phyloP scores from a whole-genome alignment of 2,888 invertebrate species.

The Diadromus collaris region DNA sequence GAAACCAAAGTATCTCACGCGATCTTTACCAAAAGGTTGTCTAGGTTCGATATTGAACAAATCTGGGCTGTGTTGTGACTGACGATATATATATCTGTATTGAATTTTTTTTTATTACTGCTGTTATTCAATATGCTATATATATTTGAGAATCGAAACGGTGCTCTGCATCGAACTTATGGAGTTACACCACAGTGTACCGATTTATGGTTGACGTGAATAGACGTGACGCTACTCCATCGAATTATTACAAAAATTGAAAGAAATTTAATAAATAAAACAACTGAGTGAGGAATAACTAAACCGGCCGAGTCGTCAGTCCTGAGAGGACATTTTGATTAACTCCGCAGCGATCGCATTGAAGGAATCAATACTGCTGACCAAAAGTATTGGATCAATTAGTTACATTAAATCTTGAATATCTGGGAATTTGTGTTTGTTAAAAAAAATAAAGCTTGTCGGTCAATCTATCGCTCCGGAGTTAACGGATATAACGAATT shows the following conservation, averaged over 20 bases:
- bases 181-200: slow-evolving; percentile 26
- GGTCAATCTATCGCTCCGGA: neutral
- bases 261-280: neutral
- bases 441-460: neutral
- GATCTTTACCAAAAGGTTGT: slow-evolving; percentile 71
- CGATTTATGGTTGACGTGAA: slow-evolving; percentile 20
- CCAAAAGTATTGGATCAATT: neutral
- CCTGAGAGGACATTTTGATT: neutral
- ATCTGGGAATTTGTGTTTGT: neutral
- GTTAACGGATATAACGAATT: slow-evolving; percentile 5
- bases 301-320: neutral
- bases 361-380: neutral
- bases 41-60: slow-evolving; percentile 69
- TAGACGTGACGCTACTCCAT: slow-evolving; percentile 17
- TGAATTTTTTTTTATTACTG: slow-evolving; percentile 29
- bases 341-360: neutral
- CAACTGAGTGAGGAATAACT: neutral
- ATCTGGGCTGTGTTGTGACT: slow-evolving; percentile 73
- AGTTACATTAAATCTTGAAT: neutral
- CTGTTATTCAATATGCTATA: slow-evolving; percentile 13
- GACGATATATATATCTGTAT: slow-evolving; percentile 27
- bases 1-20: slow-evolving; percentile 69
- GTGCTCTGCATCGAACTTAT: slow-evolving; percentile 29
- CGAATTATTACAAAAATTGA: slow-evolving; percentile 1
- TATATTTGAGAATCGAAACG: slow-evolving; percentile 17